Percentiles rank a stretch among this genome's conserved stretches.
phyloP scores from a whole-genome alignment of 2,113 vertebrate species.

The Cyanocitta stelleri region DNA sequence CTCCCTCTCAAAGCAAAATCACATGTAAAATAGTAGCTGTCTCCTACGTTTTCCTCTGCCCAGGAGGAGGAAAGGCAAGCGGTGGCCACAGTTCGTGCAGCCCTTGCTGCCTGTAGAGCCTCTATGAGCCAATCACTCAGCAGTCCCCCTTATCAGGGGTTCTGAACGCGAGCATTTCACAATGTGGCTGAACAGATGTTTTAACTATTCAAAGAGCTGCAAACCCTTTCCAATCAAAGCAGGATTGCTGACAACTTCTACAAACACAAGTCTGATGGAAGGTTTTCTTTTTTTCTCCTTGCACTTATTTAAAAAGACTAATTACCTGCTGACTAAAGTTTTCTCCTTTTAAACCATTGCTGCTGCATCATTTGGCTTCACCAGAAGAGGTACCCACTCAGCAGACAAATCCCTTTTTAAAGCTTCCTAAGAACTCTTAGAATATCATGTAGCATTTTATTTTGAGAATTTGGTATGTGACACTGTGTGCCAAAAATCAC shows the following conservation, averaged over 20 bases:
- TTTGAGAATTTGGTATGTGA: slow-evolving; percentile 71
- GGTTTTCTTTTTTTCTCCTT: neutral
- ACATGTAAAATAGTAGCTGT: slow-evolving; percentile 32
- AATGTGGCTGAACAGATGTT: slow-evolving; percentile 69
- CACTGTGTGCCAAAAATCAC: slow-evolving; percentile 70
- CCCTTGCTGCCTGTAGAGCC: slow-evolving; percentile 49
- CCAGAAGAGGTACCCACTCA: slow-evolving; percentile 42
- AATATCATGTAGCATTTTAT: slow-evolving; percentile 73
- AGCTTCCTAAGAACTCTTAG: slow-evolving; percentile 59
- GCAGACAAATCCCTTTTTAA: slow-evolving; percentile 67
- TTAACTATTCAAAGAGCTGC: slow-evolving; percentile 68
- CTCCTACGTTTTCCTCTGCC: slow-evolving; percentile 45
- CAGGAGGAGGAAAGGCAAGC: slow-evolving; percentile 61
- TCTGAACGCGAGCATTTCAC: slow-evolving; percentile 66
- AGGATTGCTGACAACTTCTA: slow-evolving; percentile 40
- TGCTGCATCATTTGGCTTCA: slow-evolving; percentile 48
- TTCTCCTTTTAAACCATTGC: slow-evolving; percentile 30
- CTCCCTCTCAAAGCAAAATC: slow-evolving; percentile 49
- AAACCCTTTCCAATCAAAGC: slow-evolving; percentile 56
- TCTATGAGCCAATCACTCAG: slow-evolving; percentile 31
- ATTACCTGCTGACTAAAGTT: slow-evolving; percentile 41
- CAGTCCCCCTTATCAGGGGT: slow-evolving; percentile 67
- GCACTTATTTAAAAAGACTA: slow-evolving; percentile 11
- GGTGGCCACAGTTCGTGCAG: slow-evolving; percentile 50
- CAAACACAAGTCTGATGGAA: slow-evolving; percentile 2